These are phyloP conservation scores for Nezara viridula DNA, from an alignment of 2,888 invertebrate species.

Conservation along the genomic window DNA sequence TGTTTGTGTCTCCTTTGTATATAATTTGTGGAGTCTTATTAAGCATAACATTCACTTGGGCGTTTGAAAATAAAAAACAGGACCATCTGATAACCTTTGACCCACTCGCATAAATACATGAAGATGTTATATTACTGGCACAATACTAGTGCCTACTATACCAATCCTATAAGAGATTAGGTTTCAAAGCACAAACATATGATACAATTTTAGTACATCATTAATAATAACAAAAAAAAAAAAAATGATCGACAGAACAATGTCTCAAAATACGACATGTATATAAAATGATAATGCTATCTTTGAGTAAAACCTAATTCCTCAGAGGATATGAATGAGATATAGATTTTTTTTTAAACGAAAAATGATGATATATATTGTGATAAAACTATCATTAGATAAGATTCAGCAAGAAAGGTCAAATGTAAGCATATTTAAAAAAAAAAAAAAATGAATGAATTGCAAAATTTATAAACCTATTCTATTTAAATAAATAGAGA, in stretches of 20 bases:
- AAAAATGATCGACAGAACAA: neutral
- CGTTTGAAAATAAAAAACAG: too few relatives aligned
- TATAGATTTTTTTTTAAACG: neutral
- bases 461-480: neutral
- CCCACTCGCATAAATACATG: too few relatives aligned
- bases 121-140: neutral
- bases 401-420: neutral
- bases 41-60: too few relatives aligned
- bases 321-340: neutral
- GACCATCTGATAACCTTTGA: too few relatives aligned
- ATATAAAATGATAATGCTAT: neutral
- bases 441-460: neutral
- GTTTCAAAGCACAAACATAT: neutral
- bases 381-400: constrained; percentile 11
- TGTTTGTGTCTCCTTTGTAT: too few relatives aligned
- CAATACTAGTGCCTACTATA: neutral
- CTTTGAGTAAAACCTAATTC: neutral
- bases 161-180: neutral
- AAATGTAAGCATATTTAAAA: neutral
- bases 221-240: neutral
- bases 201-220: neutral
- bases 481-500: neutral
- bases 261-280: neutral
- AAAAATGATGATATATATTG: neutral
- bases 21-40: too few relatives aligned